Conservation (phyloP, 2,888 invertebrate species). For the Eledone cirrhosa region DNA sequence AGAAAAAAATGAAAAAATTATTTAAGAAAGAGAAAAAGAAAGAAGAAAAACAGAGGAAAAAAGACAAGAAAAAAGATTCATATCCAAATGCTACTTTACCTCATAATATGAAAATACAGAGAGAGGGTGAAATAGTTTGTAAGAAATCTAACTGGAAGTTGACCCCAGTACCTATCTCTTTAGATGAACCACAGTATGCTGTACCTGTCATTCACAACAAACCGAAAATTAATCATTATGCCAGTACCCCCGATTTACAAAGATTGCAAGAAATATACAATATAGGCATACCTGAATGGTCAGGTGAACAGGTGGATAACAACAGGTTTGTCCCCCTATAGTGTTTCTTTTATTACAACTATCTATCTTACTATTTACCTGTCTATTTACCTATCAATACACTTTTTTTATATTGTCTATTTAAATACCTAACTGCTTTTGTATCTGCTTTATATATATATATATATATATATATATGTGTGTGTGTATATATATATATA, state of each 20-base stretch:
- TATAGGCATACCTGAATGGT: too few relatives aligned
- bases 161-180: conserved; percentile 53
- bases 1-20: conserved; percentile 49
- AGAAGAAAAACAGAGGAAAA: conserved; percentile 49
- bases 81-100: conserved; percentile 42
- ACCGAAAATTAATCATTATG: conserved; percentile 33
- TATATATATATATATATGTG: too few relatives aligned
- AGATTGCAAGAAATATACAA: conserved; percentile 56
- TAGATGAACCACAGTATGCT: conserved; percentile 42
- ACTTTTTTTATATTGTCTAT: too few relatives aligned
- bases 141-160: conserved; percentile 42
- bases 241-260: conserved; percentile 53
- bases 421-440: too few relatives aligned
- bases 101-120: conserved; percentile 47
- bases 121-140: conserved; percentile 48
- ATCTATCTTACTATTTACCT: too few relatives aligned
- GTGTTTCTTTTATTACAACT: too few relatives aligned
- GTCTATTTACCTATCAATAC: too few relatives aligned
- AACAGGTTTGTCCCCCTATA: too few relatives aligned
- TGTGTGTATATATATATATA: too few relatives aligned
- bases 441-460: too few relatives aligned
- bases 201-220: conserved; percentile 6
- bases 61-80: conserved; percentile 38
- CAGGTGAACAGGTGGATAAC: too few relatives aligned
- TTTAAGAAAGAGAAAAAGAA: conserved; percentile 56